phyloP scores from a whole-genome alignment of 2,888 invertebrate genomes.

The Drosophila mercatorum region DNA sequence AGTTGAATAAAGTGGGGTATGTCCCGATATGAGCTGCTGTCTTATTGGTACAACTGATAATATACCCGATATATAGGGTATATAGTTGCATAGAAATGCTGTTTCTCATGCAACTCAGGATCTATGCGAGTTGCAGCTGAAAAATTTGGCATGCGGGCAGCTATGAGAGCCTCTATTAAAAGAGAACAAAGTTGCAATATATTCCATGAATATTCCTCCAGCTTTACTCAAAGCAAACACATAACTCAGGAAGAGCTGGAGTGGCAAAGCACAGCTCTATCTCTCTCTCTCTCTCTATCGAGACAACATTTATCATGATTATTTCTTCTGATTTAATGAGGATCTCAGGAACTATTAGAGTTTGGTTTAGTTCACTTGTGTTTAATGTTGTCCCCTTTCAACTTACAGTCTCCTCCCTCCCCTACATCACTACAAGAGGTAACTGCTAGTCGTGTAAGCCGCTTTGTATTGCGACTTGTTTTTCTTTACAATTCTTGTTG shows the following conservation, averaged over 20 bases:
- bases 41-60: no score
- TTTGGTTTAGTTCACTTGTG: background rate
- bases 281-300: no score
- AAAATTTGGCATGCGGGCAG: background rate
- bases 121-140: background rate
- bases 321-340: no score
- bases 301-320: no score
- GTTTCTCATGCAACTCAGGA: background rate
- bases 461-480: background rate
- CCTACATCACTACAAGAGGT: background rate
- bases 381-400: no score
- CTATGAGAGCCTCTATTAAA: background rate
- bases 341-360: background rate
- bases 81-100: background rate
- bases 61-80: background rate
- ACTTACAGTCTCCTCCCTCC: no score
- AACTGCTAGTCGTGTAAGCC: constrained; percentile 6
- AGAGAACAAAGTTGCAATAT: background rate
- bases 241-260: background rate
- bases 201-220: background rate
- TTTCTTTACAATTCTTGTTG: constrained; percentile 13
- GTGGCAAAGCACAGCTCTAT: no score
- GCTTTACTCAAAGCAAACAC: background rate
- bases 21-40: no score
- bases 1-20: no score